phyloP scores from a whole-genome alignment of 2,888 invertebrate species.

The Acleris literana region DNA sequence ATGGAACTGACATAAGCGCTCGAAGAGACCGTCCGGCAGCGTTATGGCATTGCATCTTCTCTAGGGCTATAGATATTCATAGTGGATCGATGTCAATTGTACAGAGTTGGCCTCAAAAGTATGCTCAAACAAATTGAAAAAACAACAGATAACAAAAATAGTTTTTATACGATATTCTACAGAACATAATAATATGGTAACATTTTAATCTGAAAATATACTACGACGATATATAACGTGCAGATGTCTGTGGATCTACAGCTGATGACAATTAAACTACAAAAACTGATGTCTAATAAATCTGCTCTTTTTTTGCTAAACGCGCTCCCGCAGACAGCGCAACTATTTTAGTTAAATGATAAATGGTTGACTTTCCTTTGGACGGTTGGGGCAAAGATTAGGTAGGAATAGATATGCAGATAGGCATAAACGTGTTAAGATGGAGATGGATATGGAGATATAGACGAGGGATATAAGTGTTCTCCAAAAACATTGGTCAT shows the following conservation, averaged over 20 bases:
- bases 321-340: constrained; percentile 68
- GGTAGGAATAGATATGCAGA: background rate
- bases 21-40: no score
- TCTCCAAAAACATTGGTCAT: no score
- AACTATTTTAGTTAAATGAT: constrained; percentile 76
- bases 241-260: constrained; percentile 41
- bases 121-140: no score
- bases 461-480: no score
- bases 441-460: background rate
- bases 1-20: no score
- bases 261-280: constrained; percentile 57
- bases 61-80: background rate
- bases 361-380: constrained; percentile 63
- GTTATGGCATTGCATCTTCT: background rate
- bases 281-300: constrained; percentile 62
- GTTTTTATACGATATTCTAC: background rate
- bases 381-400: constrained; percentile 40
- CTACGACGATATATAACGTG: background rate
- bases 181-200: background rate
- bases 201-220: background rate
- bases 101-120: no score
- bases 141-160: no score
- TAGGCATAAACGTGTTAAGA: background rate
- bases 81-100: background rate
- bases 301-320: constrained; percentile 66